A percentile compares a stretch with the other conserved stretches of the same genome.
Conservation (phyloP, 2,888 invertebrate species). For the Tromatobia lineatoria region DNA sequence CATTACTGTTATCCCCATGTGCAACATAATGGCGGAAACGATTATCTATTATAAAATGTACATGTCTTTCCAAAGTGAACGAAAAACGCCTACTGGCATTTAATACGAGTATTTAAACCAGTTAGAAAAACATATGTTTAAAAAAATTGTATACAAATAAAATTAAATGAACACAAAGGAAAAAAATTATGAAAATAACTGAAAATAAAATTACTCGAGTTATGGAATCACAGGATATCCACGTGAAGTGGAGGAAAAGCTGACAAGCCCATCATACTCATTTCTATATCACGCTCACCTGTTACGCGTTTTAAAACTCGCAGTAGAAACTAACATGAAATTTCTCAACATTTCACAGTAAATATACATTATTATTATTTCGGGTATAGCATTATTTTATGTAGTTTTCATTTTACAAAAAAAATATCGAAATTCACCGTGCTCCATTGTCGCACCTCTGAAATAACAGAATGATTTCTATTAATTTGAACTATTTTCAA, state of each 20-base stretch:
- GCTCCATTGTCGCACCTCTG: no score
- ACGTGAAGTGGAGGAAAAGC: slow-evolving; percentile 7
- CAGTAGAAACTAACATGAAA: no score
- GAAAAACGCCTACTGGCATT: slow-evolving; percentile 26
- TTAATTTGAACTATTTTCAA: no score
- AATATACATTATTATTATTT: no score
- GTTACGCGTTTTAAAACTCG: background rate
- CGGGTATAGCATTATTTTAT: no score
- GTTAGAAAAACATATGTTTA: background rate
- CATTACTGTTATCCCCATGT: slow-evolving; percentile 30
- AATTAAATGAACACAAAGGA: background rate
- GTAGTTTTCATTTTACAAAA: no score
- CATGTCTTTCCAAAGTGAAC: slow-evolving; percentile 21
- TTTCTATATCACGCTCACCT: background rate
- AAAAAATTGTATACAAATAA: background rate
- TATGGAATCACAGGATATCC: slow-evolving; percentile 26
- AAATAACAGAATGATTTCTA: no score
- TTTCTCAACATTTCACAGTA: no score
- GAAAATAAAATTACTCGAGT: slow-evolving; percentile 18
- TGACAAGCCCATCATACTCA: background rate
- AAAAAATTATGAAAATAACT: background rate
- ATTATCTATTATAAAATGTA: slow-evolving; percentile 50
- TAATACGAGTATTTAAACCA: slow-evolving; percentile 4
- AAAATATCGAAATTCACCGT: no score
- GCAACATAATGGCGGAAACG: slow-evolving; percentile 56